Conservation (phyloP, 2,888 invertebrate genomes). For the Julus scanicus region DNA sequence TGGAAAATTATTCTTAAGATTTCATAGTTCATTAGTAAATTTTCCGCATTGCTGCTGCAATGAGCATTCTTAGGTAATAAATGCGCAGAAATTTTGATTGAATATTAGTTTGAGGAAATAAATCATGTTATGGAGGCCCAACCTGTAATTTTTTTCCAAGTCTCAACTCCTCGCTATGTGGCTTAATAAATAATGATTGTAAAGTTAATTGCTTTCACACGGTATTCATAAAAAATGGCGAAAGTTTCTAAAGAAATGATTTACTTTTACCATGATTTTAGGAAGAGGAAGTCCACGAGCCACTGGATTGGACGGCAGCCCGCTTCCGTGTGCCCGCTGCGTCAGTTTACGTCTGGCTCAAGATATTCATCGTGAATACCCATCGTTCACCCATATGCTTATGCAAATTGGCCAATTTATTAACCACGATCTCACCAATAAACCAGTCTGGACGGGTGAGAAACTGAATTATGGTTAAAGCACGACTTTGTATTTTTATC, state of each 20-base stretch:
- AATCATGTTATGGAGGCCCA: neutral
- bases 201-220: neutral
- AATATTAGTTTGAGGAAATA: neutral
- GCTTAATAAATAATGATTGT: neutral
- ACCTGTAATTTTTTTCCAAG: neutral
- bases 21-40: neutral
- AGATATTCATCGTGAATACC: conserved; percentile 92
- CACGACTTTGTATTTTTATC: neutral
- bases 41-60: neutral
- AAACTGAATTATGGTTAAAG: neutral
- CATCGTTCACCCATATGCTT: conserved; percentile 92
- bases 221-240: neutral
- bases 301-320: conserved; percentile 76
- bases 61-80: too few species aligned
- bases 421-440: conserved; percentile 58
- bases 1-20: too few species aligned
- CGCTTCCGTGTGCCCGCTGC: conserved; percentile 82
- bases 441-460: conserved; percentile 56
- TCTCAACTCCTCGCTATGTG: neutral
- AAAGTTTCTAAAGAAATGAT: neutral
- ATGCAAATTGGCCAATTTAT: conserved; percentile 83
- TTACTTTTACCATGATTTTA: conserved; percentile 30
- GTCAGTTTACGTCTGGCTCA: conserved; percentile 92
- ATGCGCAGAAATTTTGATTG: neutral
- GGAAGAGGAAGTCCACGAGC: conserved; percentile 73